A percentile compares a stretch with the other conserved stretches of the same genome.
These are phyloP conservation scores for Taenioides sp. DNA, from an alignment of 2,797 vertebrate species.

Conservation along the genomic window DNA sequence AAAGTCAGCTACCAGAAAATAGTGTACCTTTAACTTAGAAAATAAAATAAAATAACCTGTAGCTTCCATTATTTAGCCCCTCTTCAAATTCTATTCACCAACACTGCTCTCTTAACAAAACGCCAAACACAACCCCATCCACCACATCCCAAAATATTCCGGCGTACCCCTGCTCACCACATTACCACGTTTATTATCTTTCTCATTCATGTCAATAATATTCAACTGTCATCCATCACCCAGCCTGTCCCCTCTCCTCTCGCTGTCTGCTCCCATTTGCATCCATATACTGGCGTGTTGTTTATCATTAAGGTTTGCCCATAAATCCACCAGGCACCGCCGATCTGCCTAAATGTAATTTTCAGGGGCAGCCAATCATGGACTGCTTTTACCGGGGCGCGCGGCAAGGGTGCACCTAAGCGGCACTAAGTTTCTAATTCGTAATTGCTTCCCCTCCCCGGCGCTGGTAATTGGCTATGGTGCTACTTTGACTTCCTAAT, in stretches of 20 bases:
- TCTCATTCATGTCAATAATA: conserved; percentile 47
- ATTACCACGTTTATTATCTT: conserved; percentile 51
- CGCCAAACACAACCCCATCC: too few species aligned
- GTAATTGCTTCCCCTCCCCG: conserved; percentile 65
- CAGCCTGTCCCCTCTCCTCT: conserved; percentile 56
- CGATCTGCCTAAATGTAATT: conserved; percentile 61
- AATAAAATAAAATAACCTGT: too few species aligned
- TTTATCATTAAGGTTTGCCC: conserved; percentile 59
- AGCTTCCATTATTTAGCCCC: too few species aligned
- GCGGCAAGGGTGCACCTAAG: conserved; percentile 46
- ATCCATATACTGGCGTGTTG: conserved; percentile 46
- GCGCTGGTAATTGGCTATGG: conserved; percentile 65
- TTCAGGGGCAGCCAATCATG: conserved; percentile 56
- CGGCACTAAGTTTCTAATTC: conserved; percentile 70
- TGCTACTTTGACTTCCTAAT: conserved; percentile 56
- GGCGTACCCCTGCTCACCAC: conserved; percentile 29
- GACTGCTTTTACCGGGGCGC: conserved; percentile 48
- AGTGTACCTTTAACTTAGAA: too few species aligned
- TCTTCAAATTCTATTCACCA: too few species aligned
- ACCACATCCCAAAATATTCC: too few species aligned
- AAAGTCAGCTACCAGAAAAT: too few species aligned
- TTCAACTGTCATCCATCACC: conserved; percentile 59
- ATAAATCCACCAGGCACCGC: conserved; percentile 62
- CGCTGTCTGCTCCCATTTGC: conserved; percentile 55
- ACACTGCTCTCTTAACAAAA: too few species aligned